Evolutionary conservation across 2,888 invertebrate species (phyloP).

Genomic region (Galeopsomyia nigrocyanea): DNA sequence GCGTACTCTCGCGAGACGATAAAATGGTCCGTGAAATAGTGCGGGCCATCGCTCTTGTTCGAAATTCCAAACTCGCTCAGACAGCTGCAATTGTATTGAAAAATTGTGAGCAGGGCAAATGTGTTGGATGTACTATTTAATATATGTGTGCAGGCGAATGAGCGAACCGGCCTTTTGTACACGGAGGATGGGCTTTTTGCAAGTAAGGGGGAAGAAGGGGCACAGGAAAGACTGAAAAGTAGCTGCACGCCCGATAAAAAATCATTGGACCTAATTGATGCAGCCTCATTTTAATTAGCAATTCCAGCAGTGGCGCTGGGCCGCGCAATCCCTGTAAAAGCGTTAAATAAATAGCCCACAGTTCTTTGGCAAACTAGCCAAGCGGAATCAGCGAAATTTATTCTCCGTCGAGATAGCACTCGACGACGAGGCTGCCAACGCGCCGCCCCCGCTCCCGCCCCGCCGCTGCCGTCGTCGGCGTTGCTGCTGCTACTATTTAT

Average conservation of each 20-base stretch:
- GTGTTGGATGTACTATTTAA: no score
- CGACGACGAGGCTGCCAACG: slow-evolving; percentile 6
- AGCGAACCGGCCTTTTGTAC: no score
- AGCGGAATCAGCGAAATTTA: slow-evolving; percentile 27
- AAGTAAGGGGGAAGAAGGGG: background rate
- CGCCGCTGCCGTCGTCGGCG: no score
- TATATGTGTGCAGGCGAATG: no score
- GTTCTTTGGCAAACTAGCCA: slow-evolving; percentile 22
- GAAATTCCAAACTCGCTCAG: background rate
- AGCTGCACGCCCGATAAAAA: slow-evolving; percentile 9
- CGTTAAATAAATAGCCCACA: slow-evolving; percentile 19
- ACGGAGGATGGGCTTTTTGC: no score
- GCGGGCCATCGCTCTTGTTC: background rate
- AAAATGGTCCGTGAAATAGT: background rate
- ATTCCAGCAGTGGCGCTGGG: background rate
- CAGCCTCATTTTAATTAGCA: slow-evolving; percentile 32
- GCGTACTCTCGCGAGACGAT: background rate
- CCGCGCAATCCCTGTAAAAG: slow-evolving; percentile 19
- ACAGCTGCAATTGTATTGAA: background rate
- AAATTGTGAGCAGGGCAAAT: no score
- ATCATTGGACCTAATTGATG: slow-evolving; percentile 24
- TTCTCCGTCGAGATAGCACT: slow-evolving; percentile 28
- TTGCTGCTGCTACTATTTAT: slow-evolving; percentile 44
- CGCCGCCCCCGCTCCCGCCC: no score
- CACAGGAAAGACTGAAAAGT: background rate